Conservation (phyloP, 2,113 vertebrate genomes). For the Pteronura brasiliensis region DNA sequence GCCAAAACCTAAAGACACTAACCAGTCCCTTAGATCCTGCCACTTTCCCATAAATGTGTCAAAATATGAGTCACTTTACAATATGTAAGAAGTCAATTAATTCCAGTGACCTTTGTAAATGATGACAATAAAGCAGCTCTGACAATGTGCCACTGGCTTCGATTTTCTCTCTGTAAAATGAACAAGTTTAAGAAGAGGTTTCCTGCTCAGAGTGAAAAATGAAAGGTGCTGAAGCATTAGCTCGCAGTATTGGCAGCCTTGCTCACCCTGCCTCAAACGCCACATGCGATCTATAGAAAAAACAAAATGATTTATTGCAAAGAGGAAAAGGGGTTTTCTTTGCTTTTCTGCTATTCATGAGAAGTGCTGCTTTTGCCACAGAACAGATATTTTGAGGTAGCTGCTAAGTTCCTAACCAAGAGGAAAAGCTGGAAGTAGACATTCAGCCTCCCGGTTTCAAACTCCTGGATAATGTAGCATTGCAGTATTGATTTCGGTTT, state of each 20-base stretch:
- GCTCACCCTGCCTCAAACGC: conserved; percentile 61
- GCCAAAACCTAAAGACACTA: conserved; percentile 69
- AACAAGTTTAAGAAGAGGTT: conserved; percentile 80
- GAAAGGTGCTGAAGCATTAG: conserved; percentile 80
- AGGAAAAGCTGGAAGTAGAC: conserved; percentile 11
- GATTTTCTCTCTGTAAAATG: conserved; percentile 78
- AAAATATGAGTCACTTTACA: conserved; percentile 71
- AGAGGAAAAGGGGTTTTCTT: conserved; percentile 30
- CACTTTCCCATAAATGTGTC: conserved; percentile 75
- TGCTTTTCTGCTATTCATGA: conserved; percentile 41
- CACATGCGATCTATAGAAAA: conserved; percentile 65
- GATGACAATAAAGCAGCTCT: conserved; percentile 80
- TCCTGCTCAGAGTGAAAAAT: conserved; percentile 78
- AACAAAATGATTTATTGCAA: conserved; percentile 65
- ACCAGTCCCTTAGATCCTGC: conserved; percentile 63
- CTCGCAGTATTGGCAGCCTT: conserved; percentile 77
- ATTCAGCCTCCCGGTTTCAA: conserved; percentile 4
- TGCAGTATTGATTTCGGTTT: conserved; percentile 65
- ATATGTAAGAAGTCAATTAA: conserved; percentile 82
- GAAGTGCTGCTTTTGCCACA: conserved; percentile 44
- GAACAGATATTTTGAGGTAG: conserved; percentile 23
- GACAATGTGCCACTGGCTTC: conserved; percentile 77
- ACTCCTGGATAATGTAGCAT: conserved; percentile 52
- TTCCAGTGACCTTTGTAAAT: conserved; percentile 83
- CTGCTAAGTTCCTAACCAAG: conserved; percentile 26